Conservation (phyloP, 2,113 vertebrate genomes). For the Dromaius novaehollandiae region DNA sequence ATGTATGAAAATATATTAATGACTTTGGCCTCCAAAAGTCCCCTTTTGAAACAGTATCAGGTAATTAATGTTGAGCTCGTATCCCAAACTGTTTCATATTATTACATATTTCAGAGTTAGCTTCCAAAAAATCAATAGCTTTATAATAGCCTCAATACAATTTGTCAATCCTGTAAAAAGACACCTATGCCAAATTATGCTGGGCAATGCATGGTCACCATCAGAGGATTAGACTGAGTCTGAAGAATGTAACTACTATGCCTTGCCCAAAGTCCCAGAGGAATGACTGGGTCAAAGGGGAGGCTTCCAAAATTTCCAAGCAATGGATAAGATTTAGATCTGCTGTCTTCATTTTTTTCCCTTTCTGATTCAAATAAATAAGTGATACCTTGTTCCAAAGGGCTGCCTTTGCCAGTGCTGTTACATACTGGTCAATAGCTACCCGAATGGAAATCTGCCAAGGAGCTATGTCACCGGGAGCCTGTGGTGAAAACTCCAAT, state of each 20-base stretch:
- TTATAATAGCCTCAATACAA: background rate
- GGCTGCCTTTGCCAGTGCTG: background rate
- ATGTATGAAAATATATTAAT: background rate
- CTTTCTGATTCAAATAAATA: background rate
- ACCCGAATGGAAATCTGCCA: background rate
- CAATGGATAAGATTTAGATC: background rate
- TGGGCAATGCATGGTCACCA: background rate
- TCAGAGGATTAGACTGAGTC: background rate
- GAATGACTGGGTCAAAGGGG: background rate
- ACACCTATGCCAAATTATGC: background rate
- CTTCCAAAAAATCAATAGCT: background rate
- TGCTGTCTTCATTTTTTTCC: background rate
- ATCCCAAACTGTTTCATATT: background rate
- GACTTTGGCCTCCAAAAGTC: background rate
- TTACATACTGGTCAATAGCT: background rate
- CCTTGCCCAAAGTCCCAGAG: background rate
- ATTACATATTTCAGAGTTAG: background rate
- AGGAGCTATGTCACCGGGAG: background rate
- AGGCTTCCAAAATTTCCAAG: background rate
- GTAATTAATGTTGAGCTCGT: background rate
- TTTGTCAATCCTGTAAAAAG: background rate
- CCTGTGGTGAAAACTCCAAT: background rate
- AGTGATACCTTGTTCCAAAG: background rate
- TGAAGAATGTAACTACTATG: background rate
- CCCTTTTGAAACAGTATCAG: background rate